phyloP scores from a whole-genome alignment of 2,888 invertebrate genomes.

The Tenodera sinensis region DNA sequence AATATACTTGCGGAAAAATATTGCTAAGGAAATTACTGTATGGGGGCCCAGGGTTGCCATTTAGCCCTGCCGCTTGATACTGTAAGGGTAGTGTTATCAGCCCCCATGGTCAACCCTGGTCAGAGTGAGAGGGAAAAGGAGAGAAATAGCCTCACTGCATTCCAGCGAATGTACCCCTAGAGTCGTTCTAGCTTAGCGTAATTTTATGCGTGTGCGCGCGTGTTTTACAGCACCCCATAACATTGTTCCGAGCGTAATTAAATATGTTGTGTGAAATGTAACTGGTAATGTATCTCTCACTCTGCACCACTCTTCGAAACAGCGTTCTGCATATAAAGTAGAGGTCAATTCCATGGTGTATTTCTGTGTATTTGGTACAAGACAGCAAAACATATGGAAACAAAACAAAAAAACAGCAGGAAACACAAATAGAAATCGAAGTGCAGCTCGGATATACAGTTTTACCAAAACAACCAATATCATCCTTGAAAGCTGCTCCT shows the following conservation, averaged over 20 bases:
- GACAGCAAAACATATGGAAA: not conserved
- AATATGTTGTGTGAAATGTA: conserved; percentile 8
- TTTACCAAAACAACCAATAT: no score
- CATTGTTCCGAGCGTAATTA: conserved; percentile 8
- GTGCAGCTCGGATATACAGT: no score
- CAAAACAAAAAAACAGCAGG: not conserved
- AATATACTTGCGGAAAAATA: not conserved
- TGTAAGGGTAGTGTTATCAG: not conserved
- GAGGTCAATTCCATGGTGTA: not conserved
- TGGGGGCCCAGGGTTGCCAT: not conserved
- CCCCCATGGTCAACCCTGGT: not conserved
- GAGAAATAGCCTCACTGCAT: not conserved
- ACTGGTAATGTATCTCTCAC: not conserved
- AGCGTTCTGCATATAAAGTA: not conserved
- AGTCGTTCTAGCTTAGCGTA: not conserved
- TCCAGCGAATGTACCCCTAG: not conserved
- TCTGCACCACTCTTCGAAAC: not conserved
- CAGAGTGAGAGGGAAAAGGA: not conserved
- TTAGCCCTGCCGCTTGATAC: not conserved
- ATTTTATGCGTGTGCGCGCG: not conserved
- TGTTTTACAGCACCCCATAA: conserved; percentile 6
- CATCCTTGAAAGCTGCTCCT: no score
- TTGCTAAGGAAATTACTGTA: not conserved
- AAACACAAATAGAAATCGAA: not conserved
- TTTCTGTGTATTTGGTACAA: not conserved